Evolutionary conservation across 37 sponge, comb jelly and placozoan genomes (phyloP), one percentile per base, ranked within the genome.

Genomic region (Hormiphora californensis): DNA sequence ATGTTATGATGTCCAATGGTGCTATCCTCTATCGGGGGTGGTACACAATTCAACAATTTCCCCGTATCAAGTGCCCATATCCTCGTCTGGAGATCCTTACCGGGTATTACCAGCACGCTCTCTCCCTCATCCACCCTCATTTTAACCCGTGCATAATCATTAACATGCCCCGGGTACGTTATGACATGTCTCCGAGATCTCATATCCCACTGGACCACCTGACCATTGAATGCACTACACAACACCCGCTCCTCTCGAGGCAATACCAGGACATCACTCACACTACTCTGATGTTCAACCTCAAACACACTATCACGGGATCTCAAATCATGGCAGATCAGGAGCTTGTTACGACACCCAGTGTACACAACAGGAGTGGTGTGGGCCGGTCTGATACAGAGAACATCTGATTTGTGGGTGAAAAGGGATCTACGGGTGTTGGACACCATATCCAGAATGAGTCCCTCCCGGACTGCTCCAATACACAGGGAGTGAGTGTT

Each of bases 61-160:
- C 67, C 67, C 34, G 67, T 65, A 28, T 65, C 67, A 35, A 65
- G 38, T 5, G 67, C 67, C 67, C 67, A 65, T 35, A 65, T 65
- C 67, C 67, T 35, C 11, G 67, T 65, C 36, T 65, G 67, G 17
- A 65, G 67, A 38, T 65, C 67, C 28, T 65, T 65, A 17, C 67
- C 67, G 5, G 67, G 67, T 8, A 65, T 65, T 7, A 65, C 19
- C 2, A 65, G 67, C 67, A 65, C 38, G 35, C 67, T 65, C 37
- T 65, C 67, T 17, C 67, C 35, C 28, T 65, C 67, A 38, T 65
- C 67, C 67, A 65, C 7, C 28, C 35, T 65, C 28, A 65, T 7
- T 39, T 32, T 27, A 4, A 65, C 67, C 17, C 38, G 67, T 5
- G 67, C 67, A 19, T 65, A 65, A 38, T 65, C 67, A 38, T 65